Conservation (phyloP, 1,140 invertebrate species). For the Drosophila pseudoananassae region DNA sequence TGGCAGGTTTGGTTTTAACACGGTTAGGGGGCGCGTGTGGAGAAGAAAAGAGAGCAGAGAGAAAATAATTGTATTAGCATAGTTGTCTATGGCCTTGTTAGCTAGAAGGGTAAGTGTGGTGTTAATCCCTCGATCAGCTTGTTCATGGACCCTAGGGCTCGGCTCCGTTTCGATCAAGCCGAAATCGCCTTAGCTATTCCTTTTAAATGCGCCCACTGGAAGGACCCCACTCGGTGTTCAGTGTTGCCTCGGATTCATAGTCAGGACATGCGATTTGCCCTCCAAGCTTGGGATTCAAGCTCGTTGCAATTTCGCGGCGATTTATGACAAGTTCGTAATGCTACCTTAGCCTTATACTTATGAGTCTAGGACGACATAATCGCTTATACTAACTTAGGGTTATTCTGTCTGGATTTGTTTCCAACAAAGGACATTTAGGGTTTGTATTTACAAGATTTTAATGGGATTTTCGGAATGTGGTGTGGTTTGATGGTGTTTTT, state of each 20-base stretch:
- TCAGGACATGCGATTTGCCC: not conserved
- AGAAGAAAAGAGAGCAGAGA: constrained; percentile 84
- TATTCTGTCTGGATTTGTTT: constrained; percentile 51
- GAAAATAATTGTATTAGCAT: constrained; percentile 84
- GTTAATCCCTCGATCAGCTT: constrained; percentile 38
- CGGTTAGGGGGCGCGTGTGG: constrained; percentile 73
- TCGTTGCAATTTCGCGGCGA: not conserved
- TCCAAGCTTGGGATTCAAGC: not conserved
- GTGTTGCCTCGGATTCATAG: not conserved
- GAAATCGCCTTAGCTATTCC: constrained; percentile 28
- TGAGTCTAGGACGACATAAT: constrained; percentile 1
- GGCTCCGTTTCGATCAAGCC: constrained; percentile 53
- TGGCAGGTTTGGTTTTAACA: constrained; percentile 54
- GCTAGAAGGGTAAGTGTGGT: constrained; percentile 44
- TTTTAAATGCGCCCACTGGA: not conserved
- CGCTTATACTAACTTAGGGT: constrained; percentile 29
- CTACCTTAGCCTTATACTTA: constrained; percentile 21
- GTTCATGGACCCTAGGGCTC: constrained; percentile 14
- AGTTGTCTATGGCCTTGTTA: constrained; percentile 62
- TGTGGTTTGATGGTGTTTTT: constrained; percentile 44
- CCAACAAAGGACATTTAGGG: constrained; percentile 81
- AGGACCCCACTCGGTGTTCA: not conserved
- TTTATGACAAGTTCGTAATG: constrained; percentile 5
- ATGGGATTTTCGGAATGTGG: constrained; percentile 56
- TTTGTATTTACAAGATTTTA: constrained; percentile 72